A percentile compares a stretch with the other conserved stretches of the same genome.
Conservation (phyloP, 2,888 invertebrate species). For the Drosophila ustulata region DNA sequence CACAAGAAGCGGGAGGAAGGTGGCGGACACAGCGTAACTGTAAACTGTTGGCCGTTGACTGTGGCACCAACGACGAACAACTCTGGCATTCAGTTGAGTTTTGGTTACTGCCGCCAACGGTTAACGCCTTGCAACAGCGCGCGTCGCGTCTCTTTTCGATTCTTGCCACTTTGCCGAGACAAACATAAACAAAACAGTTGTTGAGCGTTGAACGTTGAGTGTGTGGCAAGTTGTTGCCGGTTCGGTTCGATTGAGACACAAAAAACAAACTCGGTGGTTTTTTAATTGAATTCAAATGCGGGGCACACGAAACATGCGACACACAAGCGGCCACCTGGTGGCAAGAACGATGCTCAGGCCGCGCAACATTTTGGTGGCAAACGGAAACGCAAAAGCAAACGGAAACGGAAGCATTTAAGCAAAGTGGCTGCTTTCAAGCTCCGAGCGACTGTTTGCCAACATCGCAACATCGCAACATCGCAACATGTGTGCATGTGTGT, state of each 20-base stretch:
- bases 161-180: slow-evolving; percentile 22
- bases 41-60: slow-evolving; percentile 56
- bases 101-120: slow-evolving; percentile 82
- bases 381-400: slow-evolving; percentile 54
- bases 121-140: slow-evolving; percentile 50
- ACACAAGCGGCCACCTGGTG: slow-evolving; percentile 50
- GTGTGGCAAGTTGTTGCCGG: slow-evolving; percentile 23
- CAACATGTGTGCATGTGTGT: slow-evolving; percentile 22
- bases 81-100: slow-evolving; percentile 80
- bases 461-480: slow-evolving; percentile 31
- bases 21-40: slow-evolving; percentile 49
- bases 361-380: slow-evolving; percentile 55
- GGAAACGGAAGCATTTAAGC: slow-evolving; percentile 69
- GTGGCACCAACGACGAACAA: not conserved
- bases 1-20: slow-evolving; percentile 27
- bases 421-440: slow-evolving; percentile 55
- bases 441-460: slow-evolving; percentile 33
- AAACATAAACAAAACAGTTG: slow-evolving; percentile 44
- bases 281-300: slow-evolving; percentile 34
- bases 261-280: slow-evolving; percentile 1
- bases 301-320: slow-evolving; percentile 35
- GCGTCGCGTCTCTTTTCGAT: slow-evolving; percentile 47
- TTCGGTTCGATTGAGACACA: not conserved
- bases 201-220: not conserved
- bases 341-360: slow-evolving; percentile 41